A percentile compares a stretch with the other conserved stretches of the same genome.
These are phyloP conservation scores for Dynastes hyllus DNA, from an alignment of 2,888 invertebrate species.

Conservation along the genomic window DNA sequence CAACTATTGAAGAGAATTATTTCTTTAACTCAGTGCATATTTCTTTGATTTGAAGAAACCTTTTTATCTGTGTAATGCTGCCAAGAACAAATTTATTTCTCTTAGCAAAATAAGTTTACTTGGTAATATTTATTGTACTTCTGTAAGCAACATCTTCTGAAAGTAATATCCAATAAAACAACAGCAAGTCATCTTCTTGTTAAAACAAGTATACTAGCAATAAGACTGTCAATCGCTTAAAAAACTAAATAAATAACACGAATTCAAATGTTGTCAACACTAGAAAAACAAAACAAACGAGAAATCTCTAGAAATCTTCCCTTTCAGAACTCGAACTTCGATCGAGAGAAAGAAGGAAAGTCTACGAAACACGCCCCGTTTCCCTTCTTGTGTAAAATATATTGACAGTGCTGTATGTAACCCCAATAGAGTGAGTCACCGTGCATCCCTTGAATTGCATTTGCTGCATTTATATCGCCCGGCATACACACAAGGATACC, in stretches of 20 bases:
- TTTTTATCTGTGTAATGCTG: too few species aligned
- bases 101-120: too few species aligned
- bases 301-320: slow-evolving; percentile 3
- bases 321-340: neutral
- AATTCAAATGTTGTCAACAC: neutral
- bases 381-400: slow-evolving; percentile 50
- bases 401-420: slow-evolving; percentile 53
- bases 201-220: too few species aligned
- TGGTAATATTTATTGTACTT: too few species aligned
- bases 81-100: too few species aligned
- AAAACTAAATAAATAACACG: neutral
- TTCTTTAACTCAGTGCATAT: too few species aligned
- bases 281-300: neutral
- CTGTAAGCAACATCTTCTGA: too few species aligned
- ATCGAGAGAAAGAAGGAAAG: slow-evolving; percentile 26
- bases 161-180: too few species aligned
- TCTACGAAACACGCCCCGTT: slow-evolving; percentile 29
- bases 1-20: too few species aligned
- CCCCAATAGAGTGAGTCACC: slow-evolving; percentile 52
- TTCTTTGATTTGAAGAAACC: too few species aligned
- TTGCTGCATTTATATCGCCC: slow-evolving; percentile 43
- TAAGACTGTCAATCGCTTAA: too few species aligned
- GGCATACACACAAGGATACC: neutral
- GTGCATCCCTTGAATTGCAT: slow-evolving; percentile 54
- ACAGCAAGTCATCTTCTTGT: too few species aligned